These are phyloP conservation scores for Pocillopora meandrina DNA, from an alignment of 92 coral and sea anemone species.

Conservation along the genomic window DNA sequence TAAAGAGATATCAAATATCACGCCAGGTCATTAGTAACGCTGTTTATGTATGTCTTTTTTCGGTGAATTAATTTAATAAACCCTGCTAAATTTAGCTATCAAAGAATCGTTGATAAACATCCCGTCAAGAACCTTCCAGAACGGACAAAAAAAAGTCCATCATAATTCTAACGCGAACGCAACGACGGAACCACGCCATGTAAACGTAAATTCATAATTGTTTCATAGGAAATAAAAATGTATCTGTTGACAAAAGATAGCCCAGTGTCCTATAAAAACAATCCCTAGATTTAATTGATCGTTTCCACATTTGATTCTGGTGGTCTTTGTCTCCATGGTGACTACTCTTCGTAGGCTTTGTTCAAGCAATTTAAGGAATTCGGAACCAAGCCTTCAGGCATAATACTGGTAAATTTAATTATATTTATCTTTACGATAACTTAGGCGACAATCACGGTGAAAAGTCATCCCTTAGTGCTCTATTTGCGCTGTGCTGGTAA, in stretches of 20 bases:
- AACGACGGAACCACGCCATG: slow-evolving; percentile 29
- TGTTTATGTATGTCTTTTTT: slow-evolving; percentile 3
- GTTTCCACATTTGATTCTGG: background rate
- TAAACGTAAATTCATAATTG: background rate
- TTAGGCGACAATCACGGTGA: no score
- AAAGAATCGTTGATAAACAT: background rate
- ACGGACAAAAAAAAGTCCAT: background rate
- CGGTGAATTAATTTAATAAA: background rate
- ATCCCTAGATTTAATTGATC: slow-evolving; percentile 7
- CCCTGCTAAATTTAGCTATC: background rate
- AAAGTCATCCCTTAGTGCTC: no score
- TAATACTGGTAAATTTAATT: background rate
- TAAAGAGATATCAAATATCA: background rate
- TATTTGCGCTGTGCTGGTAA: no score
- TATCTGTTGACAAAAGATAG: slow-evolving; percentile 23
- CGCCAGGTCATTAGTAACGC: background rate
- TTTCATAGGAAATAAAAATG: background rate
- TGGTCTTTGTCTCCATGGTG: slow-evolving; percentile 15
- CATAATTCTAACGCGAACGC: background rate
- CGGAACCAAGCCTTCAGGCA: background rate
- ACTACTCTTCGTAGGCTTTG: background rate
- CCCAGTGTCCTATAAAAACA: slow-evolving; percentile 8
- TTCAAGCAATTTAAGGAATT: background rate
- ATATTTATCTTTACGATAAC: background rate
- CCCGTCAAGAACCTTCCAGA: background rate